Base-by-base conservation (phyloP, 2,888 invertebrate genomes). In the Diaprepes abbreviatus region DNA sequence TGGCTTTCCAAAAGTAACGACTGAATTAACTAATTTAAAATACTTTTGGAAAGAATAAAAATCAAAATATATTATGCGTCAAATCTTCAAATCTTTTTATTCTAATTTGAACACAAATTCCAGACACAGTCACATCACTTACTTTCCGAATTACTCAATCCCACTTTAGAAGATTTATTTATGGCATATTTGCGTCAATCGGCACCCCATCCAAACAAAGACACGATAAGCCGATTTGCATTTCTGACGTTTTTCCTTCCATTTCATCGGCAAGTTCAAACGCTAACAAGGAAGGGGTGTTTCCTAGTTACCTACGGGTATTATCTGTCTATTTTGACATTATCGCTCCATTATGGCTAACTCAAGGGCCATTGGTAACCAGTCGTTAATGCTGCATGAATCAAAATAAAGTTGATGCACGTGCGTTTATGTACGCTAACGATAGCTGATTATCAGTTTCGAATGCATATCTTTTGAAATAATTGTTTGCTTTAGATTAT, bases 401-500 rank as follows among this genome's bases (percentile, higher is more conserved):
- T 64, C 48, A 48, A 65, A 64, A 65, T 57, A 57, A 57, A 65
- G 33, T 57, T 16, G 19, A n/a, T 62, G 40, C 67, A 68, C 67
- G 67, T 68, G 67, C 57, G 28, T 28, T 33, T 19, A 16, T 14
- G 43, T 55, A 28, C 38, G 38, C 19, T 66, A 52, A 66, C 58
- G 66, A 45, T 58, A 28, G 40, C 36, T 24, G 50, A 50, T n/a
- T n/a, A n/a, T n/a, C n/a, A n/a, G n/a, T n/a, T n/a, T n/a, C n/a
- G n/a, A n/a, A n/a, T n/a, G n/a, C n/a, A n/a, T n/a, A 24, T n/a
- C 12, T 45, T 24, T 24, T 12, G 19, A 24, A 45, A 45, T 45
- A 12, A 24, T 58, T 58, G 43, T 28, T 58, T 58, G 78, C 77
- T 78, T 78, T 77, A 77, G 71, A 74, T 78, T 78, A 78, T 77